Base-by-base conservation (phyloP, 1,140 invertebrate species). In the Microvelia longipes region DNA sequence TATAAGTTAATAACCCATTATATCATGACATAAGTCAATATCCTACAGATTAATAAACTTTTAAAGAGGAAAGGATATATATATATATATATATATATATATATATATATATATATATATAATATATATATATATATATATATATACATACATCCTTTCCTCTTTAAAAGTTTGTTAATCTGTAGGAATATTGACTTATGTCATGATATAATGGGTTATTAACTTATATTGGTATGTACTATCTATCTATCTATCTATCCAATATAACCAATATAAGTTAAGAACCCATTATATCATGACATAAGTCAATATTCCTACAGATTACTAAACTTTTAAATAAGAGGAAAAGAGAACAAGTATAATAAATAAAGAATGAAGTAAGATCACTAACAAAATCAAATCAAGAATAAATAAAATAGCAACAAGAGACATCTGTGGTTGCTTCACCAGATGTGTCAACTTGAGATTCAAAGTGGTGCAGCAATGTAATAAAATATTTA, bases 11-110 rank as follows among this genome's bases (percentile, higher is more conserved):
- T 60, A 60, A 60, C 19, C 11, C 19, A 60, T 60, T 11, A 60
- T 60, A 60, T 60, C 11, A 11, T 11, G 11, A 60, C 19, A 60
- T 60, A 60, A 60, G 19, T 11, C 11, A 19, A 60, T 60, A 11
- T 60, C 35, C 11, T 19, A 60, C 19, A 60, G 19, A 60, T 19
- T n/a, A n/a, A 60, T 19, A 60, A 60, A 60, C 35, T 60, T 60
- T 11, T 19, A 11, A 60, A 11, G 11, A 19, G 19, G 35, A 11
- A 60, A 11, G 19, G 11, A 60, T 60, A 60, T 60, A 60, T 60
- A 60, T 60, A 60, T 60, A 60, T 60, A 60, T 60, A 60, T 60
- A 60, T 60, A 60, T 60, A 60, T 60, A 60, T 60, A 60, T 60
- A 60, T 60, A 60, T 60, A 60, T 60, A n/a, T n/a, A n/a, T n/a